Base-by-base conservation (phyloP, 1,140 invertebrate genomes). In the Bactericera cockerelli region DNA sequence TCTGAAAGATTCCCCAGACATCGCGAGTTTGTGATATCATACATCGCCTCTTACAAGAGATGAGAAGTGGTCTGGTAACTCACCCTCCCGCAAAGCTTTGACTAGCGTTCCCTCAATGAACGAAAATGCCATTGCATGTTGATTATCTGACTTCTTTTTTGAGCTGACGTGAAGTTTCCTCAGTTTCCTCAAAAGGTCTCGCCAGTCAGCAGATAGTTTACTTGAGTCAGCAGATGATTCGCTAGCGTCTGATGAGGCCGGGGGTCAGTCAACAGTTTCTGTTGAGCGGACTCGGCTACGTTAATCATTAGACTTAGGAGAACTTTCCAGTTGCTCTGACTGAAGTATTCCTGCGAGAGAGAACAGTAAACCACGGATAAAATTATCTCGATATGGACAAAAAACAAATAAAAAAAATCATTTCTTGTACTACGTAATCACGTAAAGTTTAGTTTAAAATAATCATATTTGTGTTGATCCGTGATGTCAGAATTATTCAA, bases 101-200 rank as follows among this genome's bases (percentile, higher is more conserved):
- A 97, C 84, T 61, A 99, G 74, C 61, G 84, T 87, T 19, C 95
- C 94, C 72, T 96, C 89, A 60, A 96, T 84, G 66, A 96, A 97
- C 0, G 88, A 79, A 72, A 98, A 97, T 0, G 89, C 87, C 57
- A 96, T 71, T 1, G 84, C 79, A 64, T 78, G 81, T 61, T 82
- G 78, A 38, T 77, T 61, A 42, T 66, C 42, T n/a, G 42, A 19
- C n/a, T 49, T 49, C 22, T 49, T 49, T 55, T 81, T 79, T 1
- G 90, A 70, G 67, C 90, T 87, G 1, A 71, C 65, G 59, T 80
- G 72, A 13, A 94, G 70, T 61, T 84, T 84, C 11, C 80, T 73
- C 11, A 94, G 69, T 68, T 87, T 84, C 75, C 25, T 78, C 61
- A 88, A 87, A 59, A 79, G 74, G 13, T 66, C 66, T 4, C 70